Evolutionary conservation across 1,140 invertebrate genomes (phyloP).

Genomic region (Eumaeus atala): DNA sequence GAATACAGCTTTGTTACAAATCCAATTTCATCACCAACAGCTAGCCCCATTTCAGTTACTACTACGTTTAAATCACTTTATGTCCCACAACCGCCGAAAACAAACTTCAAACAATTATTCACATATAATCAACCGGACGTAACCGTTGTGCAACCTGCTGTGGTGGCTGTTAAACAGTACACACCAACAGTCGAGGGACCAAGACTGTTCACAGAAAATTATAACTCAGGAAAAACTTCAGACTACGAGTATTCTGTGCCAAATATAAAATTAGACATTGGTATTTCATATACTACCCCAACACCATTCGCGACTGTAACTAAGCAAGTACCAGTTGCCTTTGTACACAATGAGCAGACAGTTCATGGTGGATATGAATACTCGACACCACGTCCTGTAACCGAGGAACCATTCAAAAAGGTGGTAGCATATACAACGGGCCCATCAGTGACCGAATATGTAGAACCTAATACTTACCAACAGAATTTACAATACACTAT

Average conservation of each 20-base stretch:
- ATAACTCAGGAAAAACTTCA: conserved; percentile 26
- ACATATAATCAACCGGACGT: conserved; percentile 55
- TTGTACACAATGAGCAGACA: conserved; percentile 50
- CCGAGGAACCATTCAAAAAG: conserved; percentile 66
- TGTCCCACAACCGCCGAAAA: conserved; percentile 53
- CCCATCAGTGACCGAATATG: conserved; percentile 26
- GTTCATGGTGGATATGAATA: conserved; percentile 45
- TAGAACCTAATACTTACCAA: conserved; percentile 3
- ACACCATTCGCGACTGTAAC: conserved; percentile 41
- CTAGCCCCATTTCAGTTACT: conserved; percentile 52
- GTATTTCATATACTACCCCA: conserved; percentile 44
- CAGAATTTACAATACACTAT: conserved; percentile 12
- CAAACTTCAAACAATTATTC: conserved; percentile 62
- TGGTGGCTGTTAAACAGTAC: conserved; percentile 38
- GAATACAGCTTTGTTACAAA: conserved; percentile 50
- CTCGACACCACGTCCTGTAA: conserved; percentile 43
- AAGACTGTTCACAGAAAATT: conserved; percentile 17
- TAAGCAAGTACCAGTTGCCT: conserved; percentile 45
- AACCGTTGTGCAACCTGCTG: conserved; percentile 57
- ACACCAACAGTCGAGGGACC: neutral
- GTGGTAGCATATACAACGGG: conserved; percentile 72
- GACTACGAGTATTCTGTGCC: conserved; percentile 69
- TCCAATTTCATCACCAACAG: conserved; percentile 52
- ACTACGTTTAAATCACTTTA: conserved; percentile 59
- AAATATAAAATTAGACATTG: conserved; percentile 55